These are phyloP conservation scores for Montifringilla adamsi DNA, from an alignment of 2,113 vertebrate species.

Conservation along the genomic window DNA sequence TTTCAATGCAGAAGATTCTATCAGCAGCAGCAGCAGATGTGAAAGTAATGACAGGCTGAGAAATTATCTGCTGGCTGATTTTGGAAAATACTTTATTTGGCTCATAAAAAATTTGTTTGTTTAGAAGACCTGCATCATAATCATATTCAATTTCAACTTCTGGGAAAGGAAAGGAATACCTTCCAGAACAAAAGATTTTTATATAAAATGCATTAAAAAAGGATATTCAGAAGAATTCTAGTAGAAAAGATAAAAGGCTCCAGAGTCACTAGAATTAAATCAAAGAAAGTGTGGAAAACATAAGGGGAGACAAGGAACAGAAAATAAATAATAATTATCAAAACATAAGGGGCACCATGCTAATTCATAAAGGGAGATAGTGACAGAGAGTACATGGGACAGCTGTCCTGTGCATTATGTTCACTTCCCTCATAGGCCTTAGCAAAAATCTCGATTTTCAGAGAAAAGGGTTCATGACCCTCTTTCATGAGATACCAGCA, in stretches of 20 bases:
- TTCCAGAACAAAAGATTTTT: not conserved
- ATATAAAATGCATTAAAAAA: not conserved
- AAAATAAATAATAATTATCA: not conserved
- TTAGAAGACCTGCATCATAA: constrained; percentile 14
- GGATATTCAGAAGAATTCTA: not conserved
- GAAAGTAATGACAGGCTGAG: constrained; percentile 26
- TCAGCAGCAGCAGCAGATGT: constrained; percentile 9
- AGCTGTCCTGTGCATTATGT: not conserved
- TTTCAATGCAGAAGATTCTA: constrained; percentile 8
- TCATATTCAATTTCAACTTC: not conserved
- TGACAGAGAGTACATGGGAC: not conserved
- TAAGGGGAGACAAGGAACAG: not conserved
- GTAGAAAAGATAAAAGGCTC: not conserved
- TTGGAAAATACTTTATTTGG: constrained; percentile 27
- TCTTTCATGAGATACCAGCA: not conserved
- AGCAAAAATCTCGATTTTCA: not conserved
- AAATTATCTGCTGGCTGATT: constrained; percentile 20
- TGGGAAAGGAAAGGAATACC: not conserved
- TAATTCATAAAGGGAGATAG: not conserved
- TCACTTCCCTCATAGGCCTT: not conserved
- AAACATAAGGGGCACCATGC: not conserved
- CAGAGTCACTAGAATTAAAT: not conserved
- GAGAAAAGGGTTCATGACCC: not conserved
- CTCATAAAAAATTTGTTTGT: constrained; percentile 2
- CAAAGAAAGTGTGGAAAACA: not conserved